These are phyloP conservation scores for Scrobipalpa atriplicella DNA, from an alignment of 2,888 invertebrate genomes.

Conservation along the genomic window DNA sequence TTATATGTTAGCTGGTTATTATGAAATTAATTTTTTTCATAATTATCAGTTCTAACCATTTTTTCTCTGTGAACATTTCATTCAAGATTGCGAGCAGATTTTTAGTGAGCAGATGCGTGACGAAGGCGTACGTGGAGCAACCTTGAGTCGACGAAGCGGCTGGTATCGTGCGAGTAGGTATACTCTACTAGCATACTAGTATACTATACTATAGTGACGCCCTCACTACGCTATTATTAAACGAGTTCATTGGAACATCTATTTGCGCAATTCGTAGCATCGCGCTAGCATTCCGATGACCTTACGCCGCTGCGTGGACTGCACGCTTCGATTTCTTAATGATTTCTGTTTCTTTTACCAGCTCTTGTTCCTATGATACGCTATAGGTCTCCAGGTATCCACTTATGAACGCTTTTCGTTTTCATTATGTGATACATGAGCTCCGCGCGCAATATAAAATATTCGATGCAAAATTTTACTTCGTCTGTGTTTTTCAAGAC, in stretches of 20 bases:
- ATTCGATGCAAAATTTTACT: not conserved
- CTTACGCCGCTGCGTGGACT: slow-evolving; percentile 48
- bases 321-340: slow-evolving; percentile 25
- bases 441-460: not conserved
- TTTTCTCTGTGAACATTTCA: slow-evolving; percentile 35
- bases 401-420: not conserved
- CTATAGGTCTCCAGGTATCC: not conserved
- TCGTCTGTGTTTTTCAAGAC: slow-evolving; percentile 9
- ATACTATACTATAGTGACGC: slow-evolving; percentile 57
- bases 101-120: slow-evolving; percentile 54
- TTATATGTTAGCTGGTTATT: not conserved
- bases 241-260: slow-evolving; percentile 83
- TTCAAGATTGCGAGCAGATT: slow-evolving; percentile 52
- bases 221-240: slow-evolving; percentile 80
- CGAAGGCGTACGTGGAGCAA: slow-evolving; percentile 47
- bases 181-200: slow-evolving; percentile 16
- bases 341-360: slow-evolving; percentile 19
- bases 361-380: not conserved
- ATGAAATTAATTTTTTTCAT: not conserved
- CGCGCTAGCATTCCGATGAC: slow-evolving; percentile 74
- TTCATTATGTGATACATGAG: not conserved
- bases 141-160: slow-evolving; percentile 50
- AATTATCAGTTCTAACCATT: not conserved
- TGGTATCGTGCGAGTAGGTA: slow-evolving; percentile 42
- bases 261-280: slow-evolving; percentile 80